Percentiles rank a stretch among this genome's conserved stretches.
phyloP scores from a whole-genome alignment of 2,888 invertebrate genomes.

The Aleiodes testaceus region DNA sequence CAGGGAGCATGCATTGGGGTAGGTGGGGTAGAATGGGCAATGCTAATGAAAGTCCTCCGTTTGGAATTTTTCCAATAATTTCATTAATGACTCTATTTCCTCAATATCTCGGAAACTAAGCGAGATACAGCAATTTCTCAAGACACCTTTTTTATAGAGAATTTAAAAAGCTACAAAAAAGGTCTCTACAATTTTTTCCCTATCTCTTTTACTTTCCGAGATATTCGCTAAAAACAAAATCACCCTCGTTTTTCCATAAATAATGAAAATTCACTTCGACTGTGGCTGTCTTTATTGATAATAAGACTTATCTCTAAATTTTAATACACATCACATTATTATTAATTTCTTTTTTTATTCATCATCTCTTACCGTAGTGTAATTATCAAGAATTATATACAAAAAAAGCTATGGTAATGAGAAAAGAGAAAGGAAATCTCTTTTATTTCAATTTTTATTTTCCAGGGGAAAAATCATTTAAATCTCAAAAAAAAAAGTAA shows the following conservation, averaged over 20 bases:
- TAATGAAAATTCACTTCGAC: slow-evolving; percentile 17
- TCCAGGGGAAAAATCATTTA: not conserved
- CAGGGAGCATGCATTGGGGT: too few species aligned
- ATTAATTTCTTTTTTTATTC: slow-evolving; percentile 53
- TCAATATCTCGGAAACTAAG: too few species aligned
- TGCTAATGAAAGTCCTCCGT: not conserved
- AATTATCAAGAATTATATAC: slow-evolving; percentile 70
- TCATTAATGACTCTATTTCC: too few species aligned
- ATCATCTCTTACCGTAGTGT: slow-evolving; percentile 58
- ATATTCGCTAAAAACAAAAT: too few species aligned
- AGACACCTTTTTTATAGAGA: too few species aligned
- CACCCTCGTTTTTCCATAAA: not conserved
- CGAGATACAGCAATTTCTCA: too few species aligned
- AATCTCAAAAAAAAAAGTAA: too few species aligned
- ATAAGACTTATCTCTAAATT: slow-evolving; percentile 53
- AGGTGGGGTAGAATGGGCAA: too few species aligned
- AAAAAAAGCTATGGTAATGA: slow-evolving; percentile 65
- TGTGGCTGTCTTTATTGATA: slow-evolving; percentile 54
- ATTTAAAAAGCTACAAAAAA: too few species aligned
- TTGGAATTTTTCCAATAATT: not conserved
- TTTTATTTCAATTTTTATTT: not conserved
- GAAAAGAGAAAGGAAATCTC: not conserved
- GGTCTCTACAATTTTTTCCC: too few species aligned
- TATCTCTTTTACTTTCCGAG: too few species aligned
- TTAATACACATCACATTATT: slow-evolving; percentile 69